Percentiles rank a stretch among this genome's conserved stretches.
Conservation (phyloP, 2,888 invertebrate species). For the Ophion slaviceki region DNA sequence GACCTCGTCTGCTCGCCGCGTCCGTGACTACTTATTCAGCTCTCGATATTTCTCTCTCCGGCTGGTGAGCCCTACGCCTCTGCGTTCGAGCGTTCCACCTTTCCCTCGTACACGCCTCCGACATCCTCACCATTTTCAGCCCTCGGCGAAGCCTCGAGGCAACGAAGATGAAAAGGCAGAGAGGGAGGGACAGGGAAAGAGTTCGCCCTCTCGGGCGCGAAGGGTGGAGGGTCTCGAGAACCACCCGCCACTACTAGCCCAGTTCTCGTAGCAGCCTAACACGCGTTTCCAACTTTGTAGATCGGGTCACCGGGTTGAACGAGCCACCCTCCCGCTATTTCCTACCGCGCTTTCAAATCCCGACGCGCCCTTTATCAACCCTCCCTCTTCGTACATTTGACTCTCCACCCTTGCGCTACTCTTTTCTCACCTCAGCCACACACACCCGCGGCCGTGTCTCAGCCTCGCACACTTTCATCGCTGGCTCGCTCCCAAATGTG, state of each 20-base stretch:
- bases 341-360: conserved; percentile 50
- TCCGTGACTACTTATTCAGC: conserved; percentile 40
- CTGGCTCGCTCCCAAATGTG: not conserved
- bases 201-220: conserved; percentile 46
- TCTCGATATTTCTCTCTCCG: conserved; percentile 49
- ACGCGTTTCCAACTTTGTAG: conserved; percentile 76
- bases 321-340: conserved; percentile 48
- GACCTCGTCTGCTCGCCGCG: not conserved
- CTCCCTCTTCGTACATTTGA: conserved; percentile 10
- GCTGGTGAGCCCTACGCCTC: conserved; percentile 51
- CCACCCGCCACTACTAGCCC: conserved; percentile 78
- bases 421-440: conserved; percentile 2
- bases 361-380: conserved; percentile 52
- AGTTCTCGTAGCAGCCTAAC: conserved; percentile 72
- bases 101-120: conserved; percentile 59
- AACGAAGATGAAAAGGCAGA: conserved; percentile 10
- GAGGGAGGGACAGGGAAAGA: conserved; percentile 42
- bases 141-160: conserved; percentile 10
- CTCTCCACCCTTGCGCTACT: conserved; percentile 1
- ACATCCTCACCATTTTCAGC: conserved; percentile 57
- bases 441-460: not conserved
- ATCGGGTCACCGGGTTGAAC: conserved; percentile 80
- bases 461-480: not conserved
- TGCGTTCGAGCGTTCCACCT: conserved; percentile 49
- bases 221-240: conserved; percentile 54